phyloP scores from a whole-genome alignment of 92 coral and sea anemone species.

The Phymanthus crucifer region DNA sequence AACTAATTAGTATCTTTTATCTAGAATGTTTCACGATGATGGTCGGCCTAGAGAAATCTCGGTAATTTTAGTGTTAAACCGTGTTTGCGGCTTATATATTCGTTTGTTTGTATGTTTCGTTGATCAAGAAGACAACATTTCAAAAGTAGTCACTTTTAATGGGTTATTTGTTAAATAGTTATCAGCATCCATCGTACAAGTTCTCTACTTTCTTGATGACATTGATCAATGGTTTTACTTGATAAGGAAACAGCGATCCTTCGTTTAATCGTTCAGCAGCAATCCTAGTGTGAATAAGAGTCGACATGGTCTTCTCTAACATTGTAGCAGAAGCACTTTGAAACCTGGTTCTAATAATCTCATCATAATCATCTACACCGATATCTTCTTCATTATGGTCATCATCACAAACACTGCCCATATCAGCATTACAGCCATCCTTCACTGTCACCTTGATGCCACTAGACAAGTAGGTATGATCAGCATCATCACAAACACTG shows the following conservation, averaged over 20 bases:
- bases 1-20: no score
- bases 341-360: background rate
- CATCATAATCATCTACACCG: conserved; percentile 7
- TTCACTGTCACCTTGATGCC: conserved; percentile 12
- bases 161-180: background rate
- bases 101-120: no score
- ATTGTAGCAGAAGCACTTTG: background rate
- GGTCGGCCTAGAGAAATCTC: no score
- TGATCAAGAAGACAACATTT: background rate
- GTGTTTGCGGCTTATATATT: no score
- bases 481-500: background rate
- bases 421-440: conserved; percentile 17
- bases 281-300: conserved; percentile 73
- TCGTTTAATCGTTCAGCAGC: conserved; percentile 54
- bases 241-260: conserved; percentile 70
- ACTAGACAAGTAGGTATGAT: no score
- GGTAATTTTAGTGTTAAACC: background rate
- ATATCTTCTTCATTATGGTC: conserved; percentile 17
- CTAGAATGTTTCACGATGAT: no score
- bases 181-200: conserved; percentile 65
- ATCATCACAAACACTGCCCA: conserved; percentile 7
- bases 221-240: conserved; percentile 59
- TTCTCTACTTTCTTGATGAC: conserved; percentile 58
- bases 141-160: background rate
- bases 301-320: conserved; percentile 63